phyloP scores from a whole-genome alignment of 2,113 vertebrate genomes.

The Elaphurus davidianus region DNA sequence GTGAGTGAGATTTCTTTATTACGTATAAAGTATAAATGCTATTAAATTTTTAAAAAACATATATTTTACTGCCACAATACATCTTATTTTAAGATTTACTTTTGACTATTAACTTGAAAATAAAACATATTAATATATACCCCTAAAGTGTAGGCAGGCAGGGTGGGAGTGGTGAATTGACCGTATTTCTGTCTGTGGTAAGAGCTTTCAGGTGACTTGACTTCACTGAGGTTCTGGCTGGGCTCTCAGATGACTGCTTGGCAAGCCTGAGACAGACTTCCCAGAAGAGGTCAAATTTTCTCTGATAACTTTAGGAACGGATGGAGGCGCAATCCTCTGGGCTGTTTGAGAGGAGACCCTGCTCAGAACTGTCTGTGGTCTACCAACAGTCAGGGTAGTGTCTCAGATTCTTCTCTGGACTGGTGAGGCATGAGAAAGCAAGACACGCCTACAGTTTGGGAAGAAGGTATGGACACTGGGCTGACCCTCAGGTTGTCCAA shows the following conservation, averaged over 20 bases:
- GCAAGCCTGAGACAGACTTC: not conserved
- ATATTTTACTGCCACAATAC: not conserved
- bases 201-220: not conserved
- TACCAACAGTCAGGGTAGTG: accelerated
- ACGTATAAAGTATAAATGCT: not conserved
- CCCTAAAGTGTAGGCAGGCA: not conserved
- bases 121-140: not conserved
- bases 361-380: not conserved
- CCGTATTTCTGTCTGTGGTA: not conserved
- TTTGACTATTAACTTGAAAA: not conserved
- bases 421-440: not conserved
- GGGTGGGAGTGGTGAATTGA: not conserved
- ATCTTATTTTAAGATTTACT: not conserved
- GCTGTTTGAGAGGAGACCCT: not conserved
- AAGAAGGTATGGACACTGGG: not conserved
- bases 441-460: not conserved
- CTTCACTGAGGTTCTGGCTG: not conserved
- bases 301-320: not conserved
- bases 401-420: not conserved
- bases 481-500: not conserved
- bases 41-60: not conserved
- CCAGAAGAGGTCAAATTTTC: not conserved
- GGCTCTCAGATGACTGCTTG: not conserved
- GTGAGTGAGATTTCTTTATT: not conserved
- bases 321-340: not conserved